These are phyloP conservation scores for Lepisosteus oculatus DNA, from an alignment of 2,113 vertebrate species.

Conservation along the genomic window DNA sequence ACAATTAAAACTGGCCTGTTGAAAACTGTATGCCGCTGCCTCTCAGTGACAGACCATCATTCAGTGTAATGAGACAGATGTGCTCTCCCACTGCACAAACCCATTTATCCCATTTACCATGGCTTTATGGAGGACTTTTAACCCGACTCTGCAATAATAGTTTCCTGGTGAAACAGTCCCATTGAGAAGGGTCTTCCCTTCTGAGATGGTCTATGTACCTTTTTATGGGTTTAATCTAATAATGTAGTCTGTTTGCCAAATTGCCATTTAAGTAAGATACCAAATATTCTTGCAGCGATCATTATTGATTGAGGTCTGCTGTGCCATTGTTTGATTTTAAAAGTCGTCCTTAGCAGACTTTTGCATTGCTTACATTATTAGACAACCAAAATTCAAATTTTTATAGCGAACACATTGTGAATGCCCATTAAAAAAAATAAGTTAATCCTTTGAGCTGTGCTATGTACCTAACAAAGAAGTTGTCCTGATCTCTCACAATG, in stretches of 20 bases:
- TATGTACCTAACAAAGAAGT: background rate
- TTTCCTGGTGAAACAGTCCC: conserved; percentile 27
- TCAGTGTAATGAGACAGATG: conserved; percentile 35
- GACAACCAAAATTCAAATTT: conserved; percentile 34
- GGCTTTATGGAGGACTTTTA: conserved; percentile 4
- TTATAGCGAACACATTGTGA: conserved; percentile 19
- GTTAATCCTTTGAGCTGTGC: background rate
- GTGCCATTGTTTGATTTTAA: conserved; percentile 9
- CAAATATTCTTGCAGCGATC: background rate
- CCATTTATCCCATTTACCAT: background rate
- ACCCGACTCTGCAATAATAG: conserved; percentile 10
- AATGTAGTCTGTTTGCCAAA: background rate
- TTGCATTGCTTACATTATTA: conserved; percentile 26
- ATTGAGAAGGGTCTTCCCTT: background rate
- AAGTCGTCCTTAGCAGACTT: background rate
- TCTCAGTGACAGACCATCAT: background rate
- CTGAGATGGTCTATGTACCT: conserved; percentile 7
- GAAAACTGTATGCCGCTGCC: conserved; percentile 26
- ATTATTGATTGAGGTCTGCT: conserved; percentile 17
- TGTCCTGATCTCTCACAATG: background rate
- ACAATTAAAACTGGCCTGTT: conserved; percentile 47
- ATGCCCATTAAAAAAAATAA: background rate
- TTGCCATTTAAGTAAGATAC: background rate
- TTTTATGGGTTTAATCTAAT: background rate
- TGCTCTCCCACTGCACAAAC: conserved; percentile 4